Evolutionary conservation across 2,888 invertebrate genomes (phyloP).

Genomic region (Amblyteles armatorius): DNA sequence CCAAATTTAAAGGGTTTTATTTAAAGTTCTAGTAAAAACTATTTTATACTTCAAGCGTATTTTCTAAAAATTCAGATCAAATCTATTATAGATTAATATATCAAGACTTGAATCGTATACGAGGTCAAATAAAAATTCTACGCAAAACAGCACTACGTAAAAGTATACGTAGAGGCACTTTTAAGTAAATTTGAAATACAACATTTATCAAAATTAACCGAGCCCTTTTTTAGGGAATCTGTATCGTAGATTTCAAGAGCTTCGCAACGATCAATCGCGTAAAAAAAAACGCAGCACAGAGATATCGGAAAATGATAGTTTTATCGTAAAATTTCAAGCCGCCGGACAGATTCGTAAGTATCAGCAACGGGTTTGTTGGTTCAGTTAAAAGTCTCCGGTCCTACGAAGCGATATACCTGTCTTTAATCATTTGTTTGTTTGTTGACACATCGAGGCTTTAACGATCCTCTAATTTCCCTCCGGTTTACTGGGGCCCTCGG

Average conservation of each 20-base stretch:
- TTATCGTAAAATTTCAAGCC: slow-evolving; percentile 16
- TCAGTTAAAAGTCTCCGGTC: slow-evolving; percentile 12
- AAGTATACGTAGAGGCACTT: background rate
- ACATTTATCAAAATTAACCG: background rate
- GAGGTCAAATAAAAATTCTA: background rate
- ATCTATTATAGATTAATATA: background rate
- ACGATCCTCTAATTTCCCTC: slow-evolving; percentile 25
- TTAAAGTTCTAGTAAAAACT: background rate
- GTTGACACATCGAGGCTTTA: slow-evolving; percentile 36
- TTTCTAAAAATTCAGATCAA: background rate
- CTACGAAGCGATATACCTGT: slow-evolving; percentile 2
- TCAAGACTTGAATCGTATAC: background rate
- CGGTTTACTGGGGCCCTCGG: slow-evolving; percentile 23
- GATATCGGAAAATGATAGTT: background rate
- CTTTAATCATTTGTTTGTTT: slow-evolving; percentile 48
- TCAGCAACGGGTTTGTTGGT: background rate
- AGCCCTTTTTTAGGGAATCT: background rate
- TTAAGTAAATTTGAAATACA: too few species aligned
- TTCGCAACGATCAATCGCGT: background rate
- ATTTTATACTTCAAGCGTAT: background rate
- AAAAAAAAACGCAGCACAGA: background rate
- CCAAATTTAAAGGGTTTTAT: background rate
- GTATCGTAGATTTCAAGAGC: background rate
- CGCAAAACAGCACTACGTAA: background rate
- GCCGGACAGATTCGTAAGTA: background rate